Conservation (phyloP, 2,888 invertebrate genomes). For the Acleris laterana region DNA sequence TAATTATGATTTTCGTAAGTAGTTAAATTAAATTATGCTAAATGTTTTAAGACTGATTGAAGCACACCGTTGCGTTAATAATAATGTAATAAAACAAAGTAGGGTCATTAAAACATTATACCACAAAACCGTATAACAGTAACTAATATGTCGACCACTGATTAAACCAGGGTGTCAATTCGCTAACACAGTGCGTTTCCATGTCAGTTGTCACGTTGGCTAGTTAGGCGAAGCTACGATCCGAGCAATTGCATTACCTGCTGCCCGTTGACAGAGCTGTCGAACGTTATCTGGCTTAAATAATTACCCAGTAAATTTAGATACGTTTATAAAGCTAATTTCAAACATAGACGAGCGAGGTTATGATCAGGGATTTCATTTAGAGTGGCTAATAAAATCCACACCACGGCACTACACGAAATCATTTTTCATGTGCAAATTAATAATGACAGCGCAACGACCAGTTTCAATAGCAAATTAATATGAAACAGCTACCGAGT, state of each 20-base stretch:
- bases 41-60: too few relatives aligned
- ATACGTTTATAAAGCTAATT: too few relatives aligned
- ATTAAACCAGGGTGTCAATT: not conserved
- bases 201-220: conserved; percentile 38
- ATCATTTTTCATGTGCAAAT: not conserved
- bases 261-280: conserved; percentile 22
- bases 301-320: not conserved
- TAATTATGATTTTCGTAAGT: too few relatives aligned
- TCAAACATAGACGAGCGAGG: too few relatives aligned
- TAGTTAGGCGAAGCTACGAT: conserved; percentile 43
- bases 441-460: conserved; percentile 38
- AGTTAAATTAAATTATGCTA: too few relatives aligned
- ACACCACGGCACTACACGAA: not conserved
- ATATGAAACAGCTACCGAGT: conserved; percentile 47
- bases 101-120: too few relatives aligned
- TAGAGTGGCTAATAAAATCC: not conserved
- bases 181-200: not conserved
- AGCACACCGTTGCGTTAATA: too few relatives aligned
- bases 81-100: too few relatives aligned
- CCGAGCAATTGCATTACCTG: conserved; percentile 55
- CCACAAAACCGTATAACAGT: too few relatives aligned
- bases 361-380: too few relatives aligned
- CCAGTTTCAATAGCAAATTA: conserved; percentile 58
- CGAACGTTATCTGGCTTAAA: conserved; percentile 5
- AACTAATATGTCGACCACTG: too few relatives aligned